These are phyloP conservation scores for Limnephilus lunatus DNA, from an alignment of 2,888 invertebrate species.

Conservation along the genomic window DNA sequence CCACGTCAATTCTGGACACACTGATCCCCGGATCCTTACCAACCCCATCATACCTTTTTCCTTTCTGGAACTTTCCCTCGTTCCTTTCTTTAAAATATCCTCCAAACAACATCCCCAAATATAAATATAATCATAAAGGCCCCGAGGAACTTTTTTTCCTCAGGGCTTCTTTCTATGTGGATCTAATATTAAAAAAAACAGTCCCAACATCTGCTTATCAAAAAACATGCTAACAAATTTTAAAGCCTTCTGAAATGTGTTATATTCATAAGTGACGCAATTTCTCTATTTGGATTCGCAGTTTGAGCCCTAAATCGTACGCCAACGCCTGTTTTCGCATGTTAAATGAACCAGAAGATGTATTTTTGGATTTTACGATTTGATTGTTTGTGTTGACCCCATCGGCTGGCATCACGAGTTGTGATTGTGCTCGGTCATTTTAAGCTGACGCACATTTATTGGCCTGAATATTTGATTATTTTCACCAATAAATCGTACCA, in stretches of 20 bases:
- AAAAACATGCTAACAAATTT: neutral
- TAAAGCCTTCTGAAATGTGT: neutral
- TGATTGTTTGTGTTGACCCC: slow-evolving; percentile 4
- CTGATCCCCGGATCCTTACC: too few species aligned
- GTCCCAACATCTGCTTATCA: neutral
- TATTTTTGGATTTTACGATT: slow-evolving; percentile 25
- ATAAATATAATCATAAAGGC: too few species aligned
- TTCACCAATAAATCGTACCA: neutral
- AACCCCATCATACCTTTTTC: too few species aligned
- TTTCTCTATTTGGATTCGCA: neutral
- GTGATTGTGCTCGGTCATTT: neutral
- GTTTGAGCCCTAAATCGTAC: neutral
- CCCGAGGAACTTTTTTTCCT: too few species aligned
- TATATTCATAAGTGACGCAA: neutral
- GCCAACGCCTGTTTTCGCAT: neutral
- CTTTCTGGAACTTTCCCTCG: too few species aligned
- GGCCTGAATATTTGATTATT: neutral
- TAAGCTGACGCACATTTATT: slow-evolving; percentile 11
- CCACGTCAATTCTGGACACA: too few species aligned
- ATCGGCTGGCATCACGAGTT: neutral
- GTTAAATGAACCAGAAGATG: slow-evolving; percentile 8
- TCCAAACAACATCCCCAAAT: too few species aligned
- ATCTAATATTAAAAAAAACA: too few species aligned
- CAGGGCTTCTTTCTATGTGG: too few species aligned
- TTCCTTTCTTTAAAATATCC: too few species aligned